Evolutionary conservation across 2,888 invertebrate genomes (phyloP), one percentile per base, ranked within the genome.

Genomic region (Pherbina coryleti): DNA sequence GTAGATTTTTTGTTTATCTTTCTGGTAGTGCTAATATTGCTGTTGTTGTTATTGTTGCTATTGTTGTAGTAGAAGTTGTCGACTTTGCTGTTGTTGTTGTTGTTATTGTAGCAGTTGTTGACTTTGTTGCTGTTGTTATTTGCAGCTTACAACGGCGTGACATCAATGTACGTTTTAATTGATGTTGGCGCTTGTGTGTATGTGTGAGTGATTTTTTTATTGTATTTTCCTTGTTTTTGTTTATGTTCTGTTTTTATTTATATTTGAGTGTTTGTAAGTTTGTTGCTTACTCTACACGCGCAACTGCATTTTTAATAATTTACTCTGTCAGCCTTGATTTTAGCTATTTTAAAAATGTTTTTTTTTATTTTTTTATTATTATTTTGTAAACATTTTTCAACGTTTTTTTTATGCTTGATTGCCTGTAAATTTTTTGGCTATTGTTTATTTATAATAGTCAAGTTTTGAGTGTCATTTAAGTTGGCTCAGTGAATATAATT

Each of bases 301-400:
- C 7, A 60, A 22, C 57, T 60, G 57, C n/a, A 60, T 60, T 60
- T 60, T 60, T 25, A 25, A 60, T 25, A 60, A 60, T 19, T 57
- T 57, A n/a, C 57, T 9, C 57, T 34, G 37, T 66, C 66, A n/a
- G 66, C 37, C 66, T 66, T n/a, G n/a, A 34, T n/a, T 31, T 14
- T 5, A 19, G 66, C 19, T 11, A 19, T 57, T 57, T 57, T 55
- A 19, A n/a, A n/a, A 19, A n/a, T 5, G 9, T 19, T 57, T 57
- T 7, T 57, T 57, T 19, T 57, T 25, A 11, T 57, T 22, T 11
- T 19, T 57, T 17, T 19, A 19, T 19, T 25, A 14, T n/a, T 5
- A 1, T 57, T 19, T 5, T 22, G 4, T 60, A 4, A 3, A 34
- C 25, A 25, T 60, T 37, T 37, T 28, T 37, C 62, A 44, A 49